These are phyloP conservation scores for Castor canadensis DNA, from an alignment of 2,113 vertebrate genomes.

Conservation along the genomic window DNA sequence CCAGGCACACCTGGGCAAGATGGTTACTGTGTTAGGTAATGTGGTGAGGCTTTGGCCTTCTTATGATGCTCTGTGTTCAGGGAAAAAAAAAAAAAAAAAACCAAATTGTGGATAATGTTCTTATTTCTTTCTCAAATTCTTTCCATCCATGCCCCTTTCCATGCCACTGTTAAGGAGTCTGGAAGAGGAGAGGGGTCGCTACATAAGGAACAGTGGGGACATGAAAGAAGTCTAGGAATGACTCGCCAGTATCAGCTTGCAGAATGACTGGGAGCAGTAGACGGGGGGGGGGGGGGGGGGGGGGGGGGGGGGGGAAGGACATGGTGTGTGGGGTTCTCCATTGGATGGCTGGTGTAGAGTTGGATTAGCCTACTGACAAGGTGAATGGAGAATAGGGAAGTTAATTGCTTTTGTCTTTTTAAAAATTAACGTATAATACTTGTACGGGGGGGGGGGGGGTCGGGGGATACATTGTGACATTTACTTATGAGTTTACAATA, in stretches of 20 bases:
- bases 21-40: not conserved
- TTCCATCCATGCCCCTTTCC: not conserved
- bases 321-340: accelerated
- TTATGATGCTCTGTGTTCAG: not conserved
- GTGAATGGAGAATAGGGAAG: not conserved
- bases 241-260: not conserved
- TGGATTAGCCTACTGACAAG: not conserved
- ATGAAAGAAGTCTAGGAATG: not conserved
- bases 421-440: too few relatives aligned
- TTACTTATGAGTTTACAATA: too few relatives aligned
- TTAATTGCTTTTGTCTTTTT: too few relatives aligned
- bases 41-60: not conserved
- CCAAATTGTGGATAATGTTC: not conserved
- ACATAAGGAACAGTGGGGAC: not conserved
- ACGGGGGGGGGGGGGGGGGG: too few relatives aligned
- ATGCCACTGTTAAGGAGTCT: not conserved
- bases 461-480: too few relatives aligned
- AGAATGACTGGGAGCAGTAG: not conserved
- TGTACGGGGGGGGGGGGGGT: too few relatives aligned
- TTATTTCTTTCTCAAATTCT: not conserved
- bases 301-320: not conserved
- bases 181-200: not conserved
- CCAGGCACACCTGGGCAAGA: not conserved
- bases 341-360: not conserved
- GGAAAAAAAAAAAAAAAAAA: not conserved